Conservation (phyloP, 2,797 vertebrate species). For the Dromococcyx pavoninus region DNA sequence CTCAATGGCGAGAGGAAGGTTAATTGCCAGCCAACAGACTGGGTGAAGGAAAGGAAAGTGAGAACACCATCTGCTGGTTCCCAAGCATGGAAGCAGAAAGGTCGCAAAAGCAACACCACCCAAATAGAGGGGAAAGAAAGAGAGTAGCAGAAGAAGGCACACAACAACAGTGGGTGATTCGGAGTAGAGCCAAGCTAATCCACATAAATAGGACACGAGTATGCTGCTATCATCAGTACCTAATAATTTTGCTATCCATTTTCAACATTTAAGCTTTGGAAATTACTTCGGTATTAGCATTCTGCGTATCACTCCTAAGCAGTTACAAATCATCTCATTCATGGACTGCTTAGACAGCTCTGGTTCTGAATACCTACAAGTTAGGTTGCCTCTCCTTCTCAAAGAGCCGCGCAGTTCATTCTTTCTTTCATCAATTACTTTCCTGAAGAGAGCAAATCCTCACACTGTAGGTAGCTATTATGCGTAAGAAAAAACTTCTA, state of each 20-base stretch:
- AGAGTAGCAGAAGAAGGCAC: neutral
- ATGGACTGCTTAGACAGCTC: neutral
- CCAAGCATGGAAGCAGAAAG: neutral
- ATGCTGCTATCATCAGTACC: neutral
- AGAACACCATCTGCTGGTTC: neutral
- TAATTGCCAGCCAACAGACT: neutral
- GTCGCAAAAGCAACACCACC: neutral
- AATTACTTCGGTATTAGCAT: neutral
- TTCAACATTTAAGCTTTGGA: neutral
- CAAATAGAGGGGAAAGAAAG: neutral
- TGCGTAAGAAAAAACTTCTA: neutral
- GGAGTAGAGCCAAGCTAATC: neutral
- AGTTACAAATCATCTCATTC: neutral
- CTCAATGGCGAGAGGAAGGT: neutral
- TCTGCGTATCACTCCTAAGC: neutral
- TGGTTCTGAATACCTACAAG: neutral
- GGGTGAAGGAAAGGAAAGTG: neutral
- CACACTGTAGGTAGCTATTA: neutral
- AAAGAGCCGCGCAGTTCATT: neutral
- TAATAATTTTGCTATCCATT: neutral
- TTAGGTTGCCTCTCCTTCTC: neutral
- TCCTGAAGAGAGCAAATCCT: neutral
- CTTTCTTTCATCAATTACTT: neutral
- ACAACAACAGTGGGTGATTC: neutral
- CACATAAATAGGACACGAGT: neutral